phyloP scores from a whole-genome alignment of 2,797 vertebrate species.

The Calcarius lapponicus region DNA sequence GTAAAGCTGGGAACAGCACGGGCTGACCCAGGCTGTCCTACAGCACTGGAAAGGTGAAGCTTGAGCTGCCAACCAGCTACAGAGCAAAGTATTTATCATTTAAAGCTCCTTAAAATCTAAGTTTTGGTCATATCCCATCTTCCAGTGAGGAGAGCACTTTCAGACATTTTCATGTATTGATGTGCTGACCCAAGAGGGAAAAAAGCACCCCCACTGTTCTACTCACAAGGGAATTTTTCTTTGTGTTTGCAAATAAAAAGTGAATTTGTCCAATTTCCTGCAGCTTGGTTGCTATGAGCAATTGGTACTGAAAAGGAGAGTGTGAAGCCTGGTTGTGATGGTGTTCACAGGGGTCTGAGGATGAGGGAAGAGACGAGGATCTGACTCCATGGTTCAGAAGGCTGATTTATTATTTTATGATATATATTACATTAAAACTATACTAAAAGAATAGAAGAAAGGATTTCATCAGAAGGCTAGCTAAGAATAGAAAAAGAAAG shows the following conservation, averaged over 20 bases:
- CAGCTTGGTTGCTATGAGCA: background rate
- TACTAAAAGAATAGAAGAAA: no score
- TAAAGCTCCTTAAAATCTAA: background rate
- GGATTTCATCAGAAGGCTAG: no score
- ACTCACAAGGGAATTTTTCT: background rate
- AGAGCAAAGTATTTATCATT: background rate
- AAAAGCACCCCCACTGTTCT: background rate
- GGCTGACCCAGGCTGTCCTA: background rate
- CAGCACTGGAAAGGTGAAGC: background rate
- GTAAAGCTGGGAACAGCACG: fast-evolving
- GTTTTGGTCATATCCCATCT: background rate
- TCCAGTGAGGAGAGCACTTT: background rate
- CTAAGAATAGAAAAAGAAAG: no score
- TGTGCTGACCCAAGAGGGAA: background rate
- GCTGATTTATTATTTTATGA: no score
- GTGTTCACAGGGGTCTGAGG: no score
- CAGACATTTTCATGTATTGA: background rate
- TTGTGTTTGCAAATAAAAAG: background rate
- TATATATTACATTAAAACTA: no score
- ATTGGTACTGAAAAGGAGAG: background rate
- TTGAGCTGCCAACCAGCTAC: background rate
- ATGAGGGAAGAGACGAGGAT: no score
- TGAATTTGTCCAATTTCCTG: background rate
- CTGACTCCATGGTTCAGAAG: no score
- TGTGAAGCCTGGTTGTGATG: background rate